Percentiles rank a stretch among this genome's conserved stretches.
Conservation (phyloP, 2,113 vertebrate species). For the Cygnus atratus region DNA sequence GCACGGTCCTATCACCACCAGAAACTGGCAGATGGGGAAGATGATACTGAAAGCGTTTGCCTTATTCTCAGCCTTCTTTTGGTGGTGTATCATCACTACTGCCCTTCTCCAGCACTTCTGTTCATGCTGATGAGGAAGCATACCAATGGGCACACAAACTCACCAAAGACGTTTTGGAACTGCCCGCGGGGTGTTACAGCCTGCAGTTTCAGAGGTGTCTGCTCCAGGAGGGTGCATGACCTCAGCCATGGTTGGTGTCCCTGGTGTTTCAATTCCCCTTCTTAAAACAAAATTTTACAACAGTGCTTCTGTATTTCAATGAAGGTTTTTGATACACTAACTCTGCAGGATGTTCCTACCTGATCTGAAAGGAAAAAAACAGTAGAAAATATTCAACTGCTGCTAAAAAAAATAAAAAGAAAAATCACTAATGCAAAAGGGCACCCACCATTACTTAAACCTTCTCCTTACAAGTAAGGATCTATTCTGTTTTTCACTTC, state of each 20-base stretch:
- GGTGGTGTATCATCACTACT: neutral
- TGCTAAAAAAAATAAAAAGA: neutral
- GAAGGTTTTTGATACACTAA: neutral
- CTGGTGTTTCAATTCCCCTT: neutral
- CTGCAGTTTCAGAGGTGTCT: neutral
- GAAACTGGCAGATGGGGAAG: fast-evolving
- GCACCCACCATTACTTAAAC: neutral
- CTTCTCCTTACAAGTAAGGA: neutral
- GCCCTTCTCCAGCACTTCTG: neutral
- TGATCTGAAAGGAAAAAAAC: neutral
- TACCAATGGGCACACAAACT: neutral
- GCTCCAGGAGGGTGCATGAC: fast-evolving
- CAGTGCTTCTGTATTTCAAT: neutral
- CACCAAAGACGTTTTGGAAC: neutral
- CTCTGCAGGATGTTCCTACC: neutral
- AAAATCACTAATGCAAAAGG: neutral
- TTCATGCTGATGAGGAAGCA: neutral
- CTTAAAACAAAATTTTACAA: neutral
- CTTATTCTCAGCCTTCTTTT: neutral
- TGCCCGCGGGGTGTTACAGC: neutral
- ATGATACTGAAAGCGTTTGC: neutral
- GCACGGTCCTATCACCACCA: neutral
- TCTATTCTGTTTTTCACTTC: neutral
- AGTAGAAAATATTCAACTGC: neutral
- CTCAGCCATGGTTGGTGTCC: neutral